Evolutionary conservation across 2,888 invertebrate species (phyloP).

Genomic region (Periphyllus acericola): DNA sequence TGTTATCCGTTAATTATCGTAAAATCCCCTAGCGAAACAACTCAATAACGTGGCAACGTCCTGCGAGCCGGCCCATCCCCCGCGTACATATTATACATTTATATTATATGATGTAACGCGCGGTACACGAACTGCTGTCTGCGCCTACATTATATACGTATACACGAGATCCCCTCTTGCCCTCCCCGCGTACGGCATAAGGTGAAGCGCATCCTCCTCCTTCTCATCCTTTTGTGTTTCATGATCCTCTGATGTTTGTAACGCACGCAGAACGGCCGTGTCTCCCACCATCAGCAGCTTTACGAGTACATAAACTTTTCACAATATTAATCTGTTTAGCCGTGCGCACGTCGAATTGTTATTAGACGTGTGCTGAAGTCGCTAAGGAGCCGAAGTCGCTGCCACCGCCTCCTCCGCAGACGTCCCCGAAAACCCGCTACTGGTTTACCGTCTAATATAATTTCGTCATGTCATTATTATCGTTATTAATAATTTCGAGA

Average conservation of each 20-base stretch:
- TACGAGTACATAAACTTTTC: background rate
- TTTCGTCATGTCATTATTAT: slow-evolving; percentile 40
- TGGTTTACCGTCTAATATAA: slow-evolving; percentile 22
- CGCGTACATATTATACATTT: background rate
- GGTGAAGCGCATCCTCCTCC: background rate
- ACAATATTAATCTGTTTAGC: slow-evolving; percentile 20
- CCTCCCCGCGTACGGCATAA: background rate
- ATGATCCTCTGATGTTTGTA: background rate
- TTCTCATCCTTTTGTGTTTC: background rate
- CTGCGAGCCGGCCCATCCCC: background rate
- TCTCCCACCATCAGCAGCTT: background rate
- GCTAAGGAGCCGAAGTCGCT: background rate
- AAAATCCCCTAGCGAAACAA: slow-evolving; percentile 47
- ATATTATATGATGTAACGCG: background rate
- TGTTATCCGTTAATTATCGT: slow-evolving; percentile 55
- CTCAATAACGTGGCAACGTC: slow-evolving; percentile 37
- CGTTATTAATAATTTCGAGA: slow-evolving; percentile 58
- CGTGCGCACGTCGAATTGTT: slow-evolving; percentile 9
- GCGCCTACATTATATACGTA: background rate
- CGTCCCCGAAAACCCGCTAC: background rate
- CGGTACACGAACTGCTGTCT: background rate
- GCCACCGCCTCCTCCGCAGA: no score
- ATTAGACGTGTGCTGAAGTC: slow-evolving; percentile 22
- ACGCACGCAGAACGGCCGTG: background rate
- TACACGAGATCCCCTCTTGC: background rate